Evolutionary conservation across 2,797 vertebrate species (phyloP).

Genomic region (Halcyon badia): DNA sequence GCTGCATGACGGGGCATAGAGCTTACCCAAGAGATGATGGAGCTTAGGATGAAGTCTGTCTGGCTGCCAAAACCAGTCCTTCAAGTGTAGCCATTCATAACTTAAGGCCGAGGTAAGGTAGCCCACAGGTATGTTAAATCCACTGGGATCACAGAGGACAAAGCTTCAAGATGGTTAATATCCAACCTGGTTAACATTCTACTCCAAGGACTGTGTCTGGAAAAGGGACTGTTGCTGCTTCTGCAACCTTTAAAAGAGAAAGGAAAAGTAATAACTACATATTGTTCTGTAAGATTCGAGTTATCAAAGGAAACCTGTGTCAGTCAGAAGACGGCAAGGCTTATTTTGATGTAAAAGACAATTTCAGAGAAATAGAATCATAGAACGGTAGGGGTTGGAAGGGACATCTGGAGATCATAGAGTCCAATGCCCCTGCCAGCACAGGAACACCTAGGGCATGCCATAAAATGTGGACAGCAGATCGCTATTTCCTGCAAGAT

Average conservation of each 20-base stretch:
- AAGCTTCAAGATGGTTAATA: not conserved
- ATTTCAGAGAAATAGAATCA: not conserved
- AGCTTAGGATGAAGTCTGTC: not conserved
- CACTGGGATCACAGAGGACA: not conserved
- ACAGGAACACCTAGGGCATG: too few species aligned
- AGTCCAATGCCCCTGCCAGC: too few species aligned
- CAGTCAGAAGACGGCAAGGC: not conserved
- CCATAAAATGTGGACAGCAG: not conserved
- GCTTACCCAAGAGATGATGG: not conserved
- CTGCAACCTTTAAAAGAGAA: not conserved
- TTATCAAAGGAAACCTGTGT: not conserved
- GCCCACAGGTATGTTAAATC: not conserved
- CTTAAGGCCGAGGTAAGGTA: not conserved
- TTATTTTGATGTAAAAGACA: not conserved
- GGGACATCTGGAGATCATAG: too few species aligned
- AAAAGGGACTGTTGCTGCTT: not conserved
- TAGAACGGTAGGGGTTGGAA: too few species aligned
- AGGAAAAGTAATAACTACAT: not conserved
- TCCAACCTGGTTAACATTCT: not conserved
- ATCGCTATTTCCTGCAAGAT: not conserved
- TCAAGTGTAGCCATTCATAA: not conserved
- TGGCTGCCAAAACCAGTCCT: not conserved
- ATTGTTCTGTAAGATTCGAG: not conserved
- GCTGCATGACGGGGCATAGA: not conserved
- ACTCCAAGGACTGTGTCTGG: fast-evolving